phyloP scores from a whole-genome alignment of 1,140 invertebrate genomes.

The Panulirus ornatus region DNA sequence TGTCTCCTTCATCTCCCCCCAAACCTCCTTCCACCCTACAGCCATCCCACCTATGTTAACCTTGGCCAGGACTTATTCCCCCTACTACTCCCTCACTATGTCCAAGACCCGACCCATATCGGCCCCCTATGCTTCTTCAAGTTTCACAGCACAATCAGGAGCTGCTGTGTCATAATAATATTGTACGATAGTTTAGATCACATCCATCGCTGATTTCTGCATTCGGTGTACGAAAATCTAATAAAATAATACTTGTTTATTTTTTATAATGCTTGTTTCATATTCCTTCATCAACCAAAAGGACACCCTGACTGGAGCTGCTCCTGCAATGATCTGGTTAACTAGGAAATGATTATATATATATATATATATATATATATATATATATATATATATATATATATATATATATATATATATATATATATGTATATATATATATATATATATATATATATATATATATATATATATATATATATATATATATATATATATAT shows the following conservation, averaged over 20 bases:
- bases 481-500: slow-evolving; percentile 38
- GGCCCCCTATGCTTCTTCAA: background rate
- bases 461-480: slow-evolving; percentile 38
- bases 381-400: slow-evolving; percentile 42
- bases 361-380: slow-evolving; percentile 48
- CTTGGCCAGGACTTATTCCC: too few species aligned
- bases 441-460: slow-evolving; percentile 12
- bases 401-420: slow-evolving; percentile 22
- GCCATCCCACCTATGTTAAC: background rate
- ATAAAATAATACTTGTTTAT: slow-evolving; percentile 68
- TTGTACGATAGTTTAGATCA: slow-evolving; percentile 23
- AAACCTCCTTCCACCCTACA: background rate
- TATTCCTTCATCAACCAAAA: background rate
- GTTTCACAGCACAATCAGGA: background rate
- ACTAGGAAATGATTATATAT: background rate
- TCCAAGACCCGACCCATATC: background rate
- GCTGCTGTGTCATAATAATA: background rate
- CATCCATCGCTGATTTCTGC: background rate
- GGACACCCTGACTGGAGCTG: too few species aligned
- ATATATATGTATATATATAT: slow-evolving; percentile 1
- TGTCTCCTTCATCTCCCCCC: background rate
- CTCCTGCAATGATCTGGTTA: background rate
- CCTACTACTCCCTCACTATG: background rate
- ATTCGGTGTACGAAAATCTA: slow-evolving; percentile 62
- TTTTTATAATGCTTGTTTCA: slow-evolving; percentile 50